phyloP scores from a whole-genome alignment of 2,888 invertebrate genomes.

The Dichetophora obliterata region DNA sequence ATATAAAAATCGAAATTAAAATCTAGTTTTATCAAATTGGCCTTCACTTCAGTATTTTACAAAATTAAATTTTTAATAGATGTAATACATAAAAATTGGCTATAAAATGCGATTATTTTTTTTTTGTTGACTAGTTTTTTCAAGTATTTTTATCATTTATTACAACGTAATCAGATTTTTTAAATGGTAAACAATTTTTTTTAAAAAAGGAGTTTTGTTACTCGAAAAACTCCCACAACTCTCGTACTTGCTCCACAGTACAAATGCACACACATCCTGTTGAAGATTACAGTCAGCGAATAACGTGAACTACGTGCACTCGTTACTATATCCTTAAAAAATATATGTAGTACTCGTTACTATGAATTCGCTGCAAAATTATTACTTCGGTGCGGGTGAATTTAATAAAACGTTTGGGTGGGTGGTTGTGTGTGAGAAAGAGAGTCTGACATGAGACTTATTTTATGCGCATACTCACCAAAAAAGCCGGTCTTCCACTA shows the following conservation, averaged over 20 bases:
- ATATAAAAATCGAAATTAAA: too few relatives aligned
- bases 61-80: too few relatives aligned
- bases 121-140: too few relatives aligned
- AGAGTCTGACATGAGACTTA: slow-evolving; percentile 40
- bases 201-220: neutral
- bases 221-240: neutral
- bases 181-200: neutral
- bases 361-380: slow-evolving; percentile 33
- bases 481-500: slow-evolving; percentile 55
- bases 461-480: slow-evolving; percentile 60
- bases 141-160: too few relatives aligned
- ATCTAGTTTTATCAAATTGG: too few relatives aligned
- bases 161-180: too few relatives aligned
- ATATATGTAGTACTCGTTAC: slow-evolving; percentile 53
- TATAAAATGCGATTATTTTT: too few relatives aligned
- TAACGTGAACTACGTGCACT: neutral
- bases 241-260: neutral
- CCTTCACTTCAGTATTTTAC: too few relatives aligned
- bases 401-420: neutral
- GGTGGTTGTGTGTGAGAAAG: neutral
- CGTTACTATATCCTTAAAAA: slow-evolving; percentile 53
- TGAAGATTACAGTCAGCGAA: neutral
- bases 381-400: slow-evolving; percentile 3
- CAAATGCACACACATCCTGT: neutral
- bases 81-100: too few relatives aligned